Evolutionary conservation across 2,113 vertebrate species (phyloP).

Genomic region (Syngnathus floridae): DNA sequence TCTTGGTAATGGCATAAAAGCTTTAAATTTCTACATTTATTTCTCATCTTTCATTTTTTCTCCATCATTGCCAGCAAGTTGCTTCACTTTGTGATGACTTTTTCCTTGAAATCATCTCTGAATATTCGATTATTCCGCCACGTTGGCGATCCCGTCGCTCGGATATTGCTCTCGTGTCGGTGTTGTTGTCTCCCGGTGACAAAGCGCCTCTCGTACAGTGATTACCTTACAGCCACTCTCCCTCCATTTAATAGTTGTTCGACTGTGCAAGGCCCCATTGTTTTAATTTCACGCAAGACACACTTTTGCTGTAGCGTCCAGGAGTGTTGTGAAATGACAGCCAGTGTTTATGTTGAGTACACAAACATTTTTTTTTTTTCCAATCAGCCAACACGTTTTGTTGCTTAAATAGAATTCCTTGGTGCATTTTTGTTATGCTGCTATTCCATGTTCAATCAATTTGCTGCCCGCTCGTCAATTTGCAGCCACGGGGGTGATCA

Average conservation of each 20-base stretch:
- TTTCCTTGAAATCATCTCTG: not conserved
- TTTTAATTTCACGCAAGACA: slow-evolving; percentile 67
- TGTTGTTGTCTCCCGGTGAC: slow-evolving; percentile 46
- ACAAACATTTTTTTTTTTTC: not conserved
- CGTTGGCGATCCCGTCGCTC: not conserved
- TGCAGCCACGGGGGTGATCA: not conserved
- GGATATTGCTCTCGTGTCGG: slow-evolving; percentile 9
- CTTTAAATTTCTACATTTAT: too few species aligned
- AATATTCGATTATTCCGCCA: not conserved
- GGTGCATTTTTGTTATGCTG: not conserved
- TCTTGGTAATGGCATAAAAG: too few species aligned
- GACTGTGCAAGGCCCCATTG: slow-evolving; percentile 53
- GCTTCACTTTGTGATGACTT: not conserved
- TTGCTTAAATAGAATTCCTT: not conserved
- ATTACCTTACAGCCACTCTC: not conserved
- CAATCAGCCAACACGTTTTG: not conserved
- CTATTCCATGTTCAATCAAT: not conserved
- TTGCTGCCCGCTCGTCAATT: not conserved
- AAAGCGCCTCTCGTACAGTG: slow-evolving; percentile 25
- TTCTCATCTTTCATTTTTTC: not conserved
- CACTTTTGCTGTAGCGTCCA: slow-evolving; percentile 49
- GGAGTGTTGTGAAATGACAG: slow-evolving; percentile 42
- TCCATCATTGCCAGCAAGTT: not conserved
- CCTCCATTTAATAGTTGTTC: slow-evolving; percentile 59
- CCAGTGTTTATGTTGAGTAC: slow-evolving; percentile 25